Conservation (phyloP, 2,888 invertebrate species). For the Belgica antarctica region DNA sequence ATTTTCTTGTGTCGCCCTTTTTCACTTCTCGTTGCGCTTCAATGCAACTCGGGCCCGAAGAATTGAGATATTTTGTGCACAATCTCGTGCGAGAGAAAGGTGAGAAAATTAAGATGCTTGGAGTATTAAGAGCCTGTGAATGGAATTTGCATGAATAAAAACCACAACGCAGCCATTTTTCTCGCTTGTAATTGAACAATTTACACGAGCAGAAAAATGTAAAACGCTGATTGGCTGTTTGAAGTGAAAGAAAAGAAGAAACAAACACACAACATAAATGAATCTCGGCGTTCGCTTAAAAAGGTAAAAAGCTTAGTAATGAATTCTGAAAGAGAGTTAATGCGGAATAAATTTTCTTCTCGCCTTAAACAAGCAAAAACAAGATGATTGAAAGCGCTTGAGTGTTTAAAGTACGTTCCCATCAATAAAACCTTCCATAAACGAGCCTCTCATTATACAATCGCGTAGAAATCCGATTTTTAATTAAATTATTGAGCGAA, state of each 20-base stretch:
- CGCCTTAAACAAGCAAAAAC: background rate
- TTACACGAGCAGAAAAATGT: slow-evolving; percentile 38
- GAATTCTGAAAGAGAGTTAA: background rate
- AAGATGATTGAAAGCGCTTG: slow-evolving; percentile 19
- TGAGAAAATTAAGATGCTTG: slow-evolving; percentile 42
- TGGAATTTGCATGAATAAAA: slow-evolving; percentile 19
- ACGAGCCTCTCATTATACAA: background rate
- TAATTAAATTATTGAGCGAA: slow-evolving; percentile 24
- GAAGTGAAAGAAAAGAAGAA: background rate
- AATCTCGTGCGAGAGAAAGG: background rate
- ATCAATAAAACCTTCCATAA: slow-evolving; percentile 27
- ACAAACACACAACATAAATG: slow-evolving; percentile 16
- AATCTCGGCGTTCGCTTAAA: slow-evolving; percentile 20
- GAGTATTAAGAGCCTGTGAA: slow-evolving; percentile 1
- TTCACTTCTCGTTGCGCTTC: background rate
- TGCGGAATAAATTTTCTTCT: slow-evolving; percentile 23
- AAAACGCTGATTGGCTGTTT: slow-evolving; percentile 33
- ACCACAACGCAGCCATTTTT: slow-evolving; percentile 35
- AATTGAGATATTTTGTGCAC: slow-evolving; percentile 42
- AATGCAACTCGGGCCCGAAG: slow-evolving; percentile 27
- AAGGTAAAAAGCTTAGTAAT: slow-evolving; percentile 20
- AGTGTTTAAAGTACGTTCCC: slow-evolving; percentile 3
- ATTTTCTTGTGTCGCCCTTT: slow-evolving; percentile 1
- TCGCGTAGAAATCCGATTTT: slow-evolving; percentile 8
- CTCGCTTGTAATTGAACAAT: slow-evolving; percentile 41